phyloP scores from a whole-genome alignment of 2,888 invertebrate genomes.

The Drosophila heteroneura region DNA sequence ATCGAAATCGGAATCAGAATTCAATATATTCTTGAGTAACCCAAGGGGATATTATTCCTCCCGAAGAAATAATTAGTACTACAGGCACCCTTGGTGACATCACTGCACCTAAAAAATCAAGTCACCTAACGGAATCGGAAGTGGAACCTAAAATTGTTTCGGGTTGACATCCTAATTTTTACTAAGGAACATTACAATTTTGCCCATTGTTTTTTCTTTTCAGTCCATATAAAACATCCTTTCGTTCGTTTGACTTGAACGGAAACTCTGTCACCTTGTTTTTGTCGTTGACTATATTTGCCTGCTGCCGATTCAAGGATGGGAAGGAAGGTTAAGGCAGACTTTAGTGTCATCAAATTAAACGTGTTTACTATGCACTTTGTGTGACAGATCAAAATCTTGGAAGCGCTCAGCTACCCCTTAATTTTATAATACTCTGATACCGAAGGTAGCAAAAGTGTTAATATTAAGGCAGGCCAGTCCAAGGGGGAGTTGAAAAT shows the following conservation, averaged over 20 bases:
- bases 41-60: background rate
- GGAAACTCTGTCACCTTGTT: slow-evolving; percentile 47
- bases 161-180: background rate
- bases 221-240: slow-evolving; percentile 4
- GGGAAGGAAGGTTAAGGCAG: slow-evolving; percentile 16
- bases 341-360: slow-evolving; percentile 54
- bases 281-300: slow-evolving; percentile 44
- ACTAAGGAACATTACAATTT: background rate
- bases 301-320: slow-evolving; percentile 18
- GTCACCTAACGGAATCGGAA: background rate
- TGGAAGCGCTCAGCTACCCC: slow-evolving; percentile 1
- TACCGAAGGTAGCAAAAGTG: background rate
- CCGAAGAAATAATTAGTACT: background rate
- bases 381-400: slow-evolving; percentile 25
- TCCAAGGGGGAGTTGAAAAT: background rate
- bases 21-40: background rate
- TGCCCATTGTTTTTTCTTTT: background rate
- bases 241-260: slow-evolving; percentile 36
- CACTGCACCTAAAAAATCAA: background rate
- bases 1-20: background rate
- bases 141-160: background rate
- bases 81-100: background rate
- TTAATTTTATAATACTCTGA: background rate
- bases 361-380: slow-evolving; percentile 58
- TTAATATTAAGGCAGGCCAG: background rate